phyloP scores from a whole-genome alignment of 2,113 vertebrate genomes.

The Cebidichthys violaceus region DNA sequence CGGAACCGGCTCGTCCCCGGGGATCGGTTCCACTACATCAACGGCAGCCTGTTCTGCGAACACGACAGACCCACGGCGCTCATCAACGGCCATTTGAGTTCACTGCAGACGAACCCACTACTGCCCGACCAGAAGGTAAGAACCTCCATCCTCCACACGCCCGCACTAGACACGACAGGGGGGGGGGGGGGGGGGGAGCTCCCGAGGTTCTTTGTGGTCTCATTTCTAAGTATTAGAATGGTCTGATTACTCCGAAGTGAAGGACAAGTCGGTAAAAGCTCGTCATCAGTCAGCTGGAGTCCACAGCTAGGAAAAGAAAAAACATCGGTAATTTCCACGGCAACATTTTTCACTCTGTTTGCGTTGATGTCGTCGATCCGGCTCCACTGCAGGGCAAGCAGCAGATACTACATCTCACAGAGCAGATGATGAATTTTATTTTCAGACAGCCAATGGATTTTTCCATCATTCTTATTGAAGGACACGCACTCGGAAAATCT shows the following conservation, averaged over 20 bases:
- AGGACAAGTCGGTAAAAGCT: conserved; percentile 40
- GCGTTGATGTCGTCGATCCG: conserved; percentile 95
- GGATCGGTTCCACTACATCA: conserved; percentile 99
- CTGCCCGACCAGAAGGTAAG: conserved; percentile 99
- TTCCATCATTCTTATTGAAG: conserved; percentile 93
- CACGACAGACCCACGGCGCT: conserved; percentile 99
- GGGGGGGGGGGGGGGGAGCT: not conserved
- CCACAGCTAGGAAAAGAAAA: conserved; percentile 54
- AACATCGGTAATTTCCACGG: conserved; percentile 89
- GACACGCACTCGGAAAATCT: conserved; percentile 68
- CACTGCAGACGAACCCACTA: conserved; percentile 99
- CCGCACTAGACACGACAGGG: not conserved
- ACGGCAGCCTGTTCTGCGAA: conserved; percentile 99
- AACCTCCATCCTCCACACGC: conserved; percentile 26
- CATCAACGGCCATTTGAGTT: conserved; percentile 99
- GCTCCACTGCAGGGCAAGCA: conserved; percentile 90
- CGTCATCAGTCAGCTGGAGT: conserved; percentile 58
- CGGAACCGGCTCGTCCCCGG: conserved; percentile 99
- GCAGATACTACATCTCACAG: conserved; percentile 96
- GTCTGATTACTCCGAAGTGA: conserved; percentile 11
- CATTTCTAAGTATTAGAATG: conserved; percentile 13
- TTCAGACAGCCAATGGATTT: conserved; percentile 96
- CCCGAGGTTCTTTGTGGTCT: conserved; percentile 9
- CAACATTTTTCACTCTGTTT: conserved; percentile 95
- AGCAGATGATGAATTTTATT: conserved; percentile 96